phyloP scores from a whole-genome alignment of 2,113 vertebrate genomes.

The Rhinolophus ferrumequinum region DNA sequence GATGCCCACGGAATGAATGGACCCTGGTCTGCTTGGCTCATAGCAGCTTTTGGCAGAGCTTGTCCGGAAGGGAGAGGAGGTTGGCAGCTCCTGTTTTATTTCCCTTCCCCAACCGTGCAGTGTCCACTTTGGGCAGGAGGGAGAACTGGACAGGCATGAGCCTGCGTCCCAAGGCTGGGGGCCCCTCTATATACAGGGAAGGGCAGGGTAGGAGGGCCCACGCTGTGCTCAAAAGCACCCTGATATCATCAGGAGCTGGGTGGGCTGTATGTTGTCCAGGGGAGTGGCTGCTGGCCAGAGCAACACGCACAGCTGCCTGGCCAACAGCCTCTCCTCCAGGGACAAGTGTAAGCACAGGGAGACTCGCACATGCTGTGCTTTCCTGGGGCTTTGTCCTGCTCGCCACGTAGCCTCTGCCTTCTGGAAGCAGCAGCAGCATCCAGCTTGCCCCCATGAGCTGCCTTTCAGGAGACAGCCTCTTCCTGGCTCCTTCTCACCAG shows the following conservation, averaged over 20 bases:
- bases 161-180: not conserved
- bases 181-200: not conserved
- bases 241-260: not conserved
- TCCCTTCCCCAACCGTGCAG: accelerated
- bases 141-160: not conserved
- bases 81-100: not conserved
- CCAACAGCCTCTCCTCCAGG: not conserved
- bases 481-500: not conserved
- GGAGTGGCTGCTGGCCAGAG: not conserved
- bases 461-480: not conserved
- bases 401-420: not conserved
- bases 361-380: accelerated
- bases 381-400: not conserved
- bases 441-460: not conserved
- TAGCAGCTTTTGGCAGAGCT: not conserved
- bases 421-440: not conserved
- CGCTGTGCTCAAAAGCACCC: not conserved
- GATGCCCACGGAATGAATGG: not conserved
- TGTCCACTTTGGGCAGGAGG: not conserved
- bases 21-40: not conserved
- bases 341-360: not conserved
- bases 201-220: not conserved
- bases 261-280: not conserved
- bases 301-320: not conserved
- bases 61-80: not conserved